Evolutionary conservation across 2,888 invertebrate genomes (phyloP), one percentile per base, ranked within the genome.

Genomic region (Ormyrus thymus): DNA sequence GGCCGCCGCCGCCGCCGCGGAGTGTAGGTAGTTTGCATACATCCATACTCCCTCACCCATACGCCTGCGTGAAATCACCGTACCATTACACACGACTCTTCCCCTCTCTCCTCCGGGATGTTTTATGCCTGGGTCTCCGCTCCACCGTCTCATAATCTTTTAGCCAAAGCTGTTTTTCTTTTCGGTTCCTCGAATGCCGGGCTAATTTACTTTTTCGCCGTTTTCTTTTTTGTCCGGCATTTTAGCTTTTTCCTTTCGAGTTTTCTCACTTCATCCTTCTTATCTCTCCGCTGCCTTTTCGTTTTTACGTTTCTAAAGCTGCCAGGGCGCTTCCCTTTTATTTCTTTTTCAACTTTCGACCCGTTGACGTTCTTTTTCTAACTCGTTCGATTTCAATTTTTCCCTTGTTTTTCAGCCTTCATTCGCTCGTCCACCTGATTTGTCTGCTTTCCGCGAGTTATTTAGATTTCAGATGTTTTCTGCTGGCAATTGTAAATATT

Each of bases 191-290:
- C 46, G 55, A 64, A 73, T 58, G 46, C 59, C 13, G 29, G 15
- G 29, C 70, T 70, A 70, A 70, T 70, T 70, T 59, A 59, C 59
- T 70, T 70, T 70, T 59, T 70, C 50, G 29, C 43, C 43, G 29
- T 29, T 29, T 29, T 29, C 3, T 13, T 43, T 9, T 7, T 9
- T 6, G n/a, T 53, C 15, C 43, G 9, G 45, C 45, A 6, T n/a
- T 48, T 69, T 48, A 15, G n/a, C 51, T 71, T 61, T 51, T 68
- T 6, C 45, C 10, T 66, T 7, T 13, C 11, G 45, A 7, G 43
- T 6, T 66, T 66, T 66, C 55, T 53, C 72, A 64, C 64, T 73
- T 64, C 56, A 73, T 55, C 64, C 56, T 73, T 48, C 56, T 74
- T 65, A 65, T 74, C 56, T 75, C 48, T 62, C 53, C 13, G n/a